These are phyloP conservation scores for Oryzaephilus surinamensis DNA, from an alignment of 1,140 invertebrate genomes.

Conservation along the genomic window DNA sequence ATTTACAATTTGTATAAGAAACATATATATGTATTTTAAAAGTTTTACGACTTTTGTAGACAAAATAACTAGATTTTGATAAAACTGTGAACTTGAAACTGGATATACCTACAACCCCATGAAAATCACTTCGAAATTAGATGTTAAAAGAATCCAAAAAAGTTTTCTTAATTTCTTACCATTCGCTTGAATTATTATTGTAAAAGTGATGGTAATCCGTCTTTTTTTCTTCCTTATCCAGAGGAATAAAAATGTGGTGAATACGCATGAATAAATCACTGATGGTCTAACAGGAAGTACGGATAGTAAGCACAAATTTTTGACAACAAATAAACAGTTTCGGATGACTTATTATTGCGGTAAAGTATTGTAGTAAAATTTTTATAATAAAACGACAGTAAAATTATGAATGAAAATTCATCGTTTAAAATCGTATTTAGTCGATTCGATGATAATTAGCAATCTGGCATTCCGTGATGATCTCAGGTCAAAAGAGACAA, in stretches of 20 bases:
- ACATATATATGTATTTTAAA: too few species aligned
- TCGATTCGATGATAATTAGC: slow-evolving; percentile 10
- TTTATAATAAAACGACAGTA: slow-evolving; percentile 3
- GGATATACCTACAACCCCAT: too few species aligned
- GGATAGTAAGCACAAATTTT: slow-evolving; percentile 15
- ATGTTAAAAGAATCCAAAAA: too few species aligned
- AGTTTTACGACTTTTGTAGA: too few species aligned
- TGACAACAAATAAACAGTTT: slow-evolving; percentile 12
- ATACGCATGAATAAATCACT: slow-evolving; percentile 11
- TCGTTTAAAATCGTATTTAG: slow-evolving; percentile 8
- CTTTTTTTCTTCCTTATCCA: slow-evolving; percentile 10
- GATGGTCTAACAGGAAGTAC: slow-evolving; percentile 14
- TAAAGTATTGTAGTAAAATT: too few species aligned
- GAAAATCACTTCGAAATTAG: too few species aligned
- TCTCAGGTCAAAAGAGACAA: slow-evolving; percentile 7
- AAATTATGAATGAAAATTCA: slow-evolving; percentile 12
- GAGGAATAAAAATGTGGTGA: slow-evolving; percentile 5
- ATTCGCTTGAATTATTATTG: slow-evolving; percentile 6
- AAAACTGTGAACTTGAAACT: too few species aligned
- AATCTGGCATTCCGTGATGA: slow-evolving; percentile 2
- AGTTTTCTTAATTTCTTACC: slow-evolving; percentile 6
- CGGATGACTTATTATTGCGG: slow-evolving; percentile 10
- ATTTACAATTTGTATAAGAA: too few species aligned
- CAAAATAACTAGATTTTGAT: too few species aligned
- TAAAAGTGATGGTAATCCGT: slow-evolving; percentile 5